Percentiles rank a stretch among this genome's conserved stretches.
These are phyloP conservation scores for Nebria ingens DNA, from an alignment of 1,140 invertebrate species.

Conservation along the genomic window DNA sequence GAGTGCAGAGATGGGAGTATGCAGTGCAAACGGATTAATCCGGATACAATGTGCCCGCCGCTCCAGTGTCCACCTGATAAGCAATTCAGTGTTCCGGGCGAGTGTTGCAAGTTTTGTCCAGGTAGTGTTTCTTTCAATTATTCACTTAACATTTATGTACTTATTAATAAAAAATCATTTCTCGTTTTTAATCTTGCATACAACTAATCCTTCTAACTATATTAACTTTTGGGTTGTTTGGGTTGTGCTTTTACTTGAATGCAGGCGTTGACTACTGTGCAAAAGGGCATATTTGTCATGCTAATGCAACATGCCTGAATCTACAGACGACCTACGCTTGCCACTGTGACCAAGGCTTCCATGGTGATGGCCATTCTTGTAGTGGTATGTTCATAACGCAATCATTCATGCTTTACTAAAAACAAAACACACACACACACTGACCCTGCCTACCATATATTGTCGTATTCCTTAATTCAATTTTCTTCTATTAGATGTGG, in stretches of 20 bases:
- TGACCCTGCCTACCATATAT: neutral
- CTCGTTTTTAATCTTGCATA: neutral
- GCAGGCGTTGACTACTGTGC: constrained; percentile 81
- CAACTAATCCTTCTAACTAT: neutral
- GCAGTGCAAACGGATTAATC: constrained; percentile 63
- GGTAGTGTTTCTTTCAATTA: constrained; percentile 41
- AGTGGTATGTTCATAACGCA: constrained; percentile 44
- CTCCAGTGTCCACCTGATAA: constrained; percentile 67
- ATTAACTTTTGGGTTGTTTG: constrained; percentile 3
- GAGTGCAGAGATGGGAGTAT: constrained; percentile 70
- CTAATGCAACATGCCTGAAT: constrained; percentile 75
- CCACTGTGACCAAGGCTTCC: constrained; percentile 71
- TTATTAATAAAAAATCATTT: neutral
- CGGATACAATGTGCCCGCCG: constrained; percentile 62
- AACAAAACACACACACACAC: neutral
- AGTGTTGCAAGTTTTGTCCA: constrained; percentile 86
- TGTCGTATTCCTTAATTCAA: neutral
- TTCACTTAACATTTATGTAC: no score
- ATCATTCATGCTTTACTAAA: neutral
- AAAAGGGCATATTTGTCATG: constrained; percentile 71
- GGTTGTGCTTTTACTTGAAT: neutral
- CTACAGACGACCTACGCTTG: constrained; percentile 74
- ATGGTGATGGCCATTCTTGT: constrained; percentile 68
- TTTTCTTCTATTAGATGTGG: constrained; percentile 51
- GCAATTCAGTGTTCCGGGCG: constrained; percentile 67